These are phyloP conservation scores for Gryllus bimaculatus DNA, from an alignment of 1,140 invertebrate species.

Conservation along the genomic window DNA sequence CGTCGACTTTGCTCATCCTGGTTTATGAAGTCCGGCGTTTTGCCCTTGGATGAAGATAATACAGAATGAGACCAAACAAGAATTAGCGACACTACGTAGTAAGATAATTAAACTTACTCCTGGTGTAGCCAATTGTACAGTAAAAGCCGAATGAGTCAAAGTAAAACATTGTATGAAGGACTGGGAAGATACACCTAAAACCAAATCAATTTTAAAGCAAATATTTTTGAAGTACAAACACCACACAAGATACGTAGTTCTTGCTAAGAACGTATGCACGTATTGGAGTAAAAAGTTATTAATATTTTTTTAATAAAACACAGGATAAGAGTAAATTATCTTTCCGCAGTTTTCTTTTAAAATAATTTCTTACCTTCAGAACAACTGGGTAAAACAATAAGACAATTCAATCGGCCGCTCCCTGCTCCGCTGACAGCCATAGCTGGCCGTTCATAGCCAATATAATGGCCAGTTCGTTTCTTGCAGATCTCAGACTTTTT, in stretches of 20 bases:
- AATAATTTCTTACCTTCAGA: conserved; percentile 17
- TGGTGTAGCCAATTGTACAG: conserved; percentile 33
- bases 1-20: conserved; percentile 23
- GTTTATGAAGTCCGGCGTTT: conserved; percentile 22
- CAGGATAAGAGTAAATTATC: too few relatives aligned
- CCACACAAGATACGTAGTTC: too few relatives aligned
- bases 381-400: conserved; percentile 22
- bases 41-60: conserved; percentile 15
- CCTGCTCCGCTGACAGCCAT: conserved; percentile 10
- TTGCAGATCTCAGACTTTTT: too few relatives aligned
- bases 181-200: conserved; percentile 35
- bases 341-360: too few relatives aligned
- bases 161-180: conserved; percentile 39
- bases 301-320: too few relatives aligned
- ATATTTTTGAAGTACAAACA: neutral
- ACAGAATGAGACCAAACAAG: neutral
- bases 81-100: neutral
- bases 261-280: neutral
- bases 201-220: neutral
- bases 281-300: neutral
- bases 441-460: neutral
- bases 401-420: conserved; percentile 16
- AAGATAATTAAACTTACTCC: conserved; percentile 18
- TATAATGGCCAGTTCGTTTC: too few relatives aligned
- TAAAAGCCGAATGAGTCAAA: conserved; percentile 34